These are phyloP conservation scores for Mirounga angustirostris DNA, from an alignment of 2,113 vertebrate genomes.

Conservation along the genomic window DNA sequence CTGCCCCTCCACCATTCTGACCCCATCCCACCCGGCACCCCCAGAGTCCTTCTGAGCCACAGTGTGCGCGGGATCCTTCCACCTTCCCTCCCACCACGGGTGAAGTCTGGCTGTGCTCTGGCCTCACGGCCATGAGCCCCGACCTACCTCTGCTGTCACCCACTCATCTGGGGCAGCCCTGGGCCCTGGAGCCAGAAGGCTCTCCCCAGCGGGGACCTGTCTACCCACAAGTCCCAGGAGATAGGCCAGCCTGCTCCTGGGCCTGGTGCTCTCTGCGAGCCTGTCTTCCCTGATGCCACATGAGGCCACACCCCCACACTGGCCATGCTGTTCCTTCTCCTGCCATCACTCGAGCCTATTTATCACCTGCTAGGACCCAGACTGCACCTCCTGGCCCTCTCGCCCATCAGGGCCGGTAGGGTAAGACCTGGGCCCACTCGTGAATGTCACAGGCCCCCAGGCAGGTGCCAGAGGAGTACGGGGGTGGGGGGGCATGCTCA, in stretches of 20 bases:
- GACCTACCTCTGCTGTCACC: background rate
- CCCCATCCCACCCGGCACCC: background rate
- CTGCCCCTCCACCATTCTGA: background rate
- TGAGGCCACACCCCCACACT: background rate
- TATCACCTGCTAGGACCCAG: background rate
- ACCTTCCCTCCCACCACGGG: fast-evolving
- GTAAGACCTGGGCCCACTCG: background rate
- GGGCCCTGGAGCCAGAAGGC: background rate
- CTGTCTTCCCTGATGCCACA: background rate
- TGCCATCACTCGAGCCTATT: background rate
- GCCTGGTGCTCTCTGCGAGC: background rate
- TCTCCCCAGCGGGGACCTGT: fast-evolving
- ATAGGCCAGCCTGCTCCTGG: background rate
- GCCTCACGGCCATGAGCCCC: background rate
- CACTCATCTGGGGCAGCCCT: background rate
- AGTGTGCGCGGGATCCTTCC: too few species aligned
- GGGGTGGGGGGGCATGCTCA: conserved; percentile 58
- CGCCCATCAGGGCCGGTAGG: background rate
- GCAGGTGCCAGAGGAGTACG: fast-evolving
- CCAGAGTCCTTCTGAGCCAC: background rate
- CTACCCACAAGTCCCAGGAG: background rate
- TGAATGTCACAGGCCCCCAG: fast-evolving
- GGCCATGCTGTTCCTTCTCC: fast-evolving
- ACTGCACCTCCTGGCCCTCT: background rate
- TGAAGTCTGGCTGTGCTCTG: background rate